These are phyloP conservation scores for Eurypyga helias DNA, from an alignment of 2,113 vertebrate genomes.

Conservation along the genomic window DNA sequence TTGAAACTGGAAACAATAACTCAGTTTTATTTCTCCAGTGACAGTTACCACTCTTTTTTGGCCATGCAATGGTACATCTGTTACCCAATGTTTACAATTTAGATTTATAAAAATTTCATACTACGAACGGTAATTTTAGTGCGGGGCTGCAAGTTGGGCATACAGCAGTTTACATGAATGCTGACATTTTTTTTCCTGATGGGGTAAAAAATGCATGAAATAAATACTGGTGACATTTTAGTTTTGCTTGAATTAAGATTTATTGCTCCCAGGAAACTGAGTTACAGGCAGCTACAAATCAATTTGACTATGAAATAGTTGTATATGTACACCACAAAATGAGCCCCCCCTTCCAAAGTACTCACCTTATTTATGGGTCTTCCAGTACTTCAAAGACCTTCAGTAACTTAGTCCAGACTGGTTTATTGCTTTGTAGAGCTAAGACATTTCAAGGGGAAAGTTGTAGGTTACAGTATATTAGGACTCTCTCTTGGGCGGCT, in stretches of 20 bases:
- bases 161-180: slow-evolving; percentile 60
- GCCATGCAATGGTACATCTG: slow-evolving; percentile 82
- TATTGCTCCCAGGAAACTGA: slow-evolving; percentile 86
- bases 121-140: slow-evolving; percentile 25
- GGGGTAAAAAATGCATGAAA: slow-evolving; percentile 70
- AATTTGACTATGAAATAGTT: slow-evolving; percentile 86
- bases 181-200: slow-evolving; percentile 53
- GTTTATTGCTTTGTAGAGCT: slow-evolving; percentile 90
- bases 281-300: slow-evolving; percentile 90
- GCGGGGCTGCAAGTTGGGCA: not conserved
- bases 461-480: slow-evolving; percentile 73
- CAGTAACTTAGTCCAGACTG: slow-evolving; percentile 91
- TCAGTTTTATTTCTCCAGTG: slow-evolving; percentile 90
- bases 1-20: slow-evolving; percentile 91
- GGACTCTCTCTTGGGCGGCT: slow-evolving; percentile 53
- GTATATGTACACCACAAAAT: slow-evolving; percentile 80
- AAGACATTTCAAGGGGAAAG: slow-evolving; percentile 82
- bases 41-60: slow-evolving; percentile 83
- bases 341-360: slow-evolving; percentile 86
- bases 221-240: slow-evolving; percentile 75
- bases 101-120: slow-evolving; percentile 70
- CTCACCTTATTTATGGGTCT: slow-evolving; percentile 94
- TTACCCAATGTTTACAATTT: slow-evolving; percentile 79
- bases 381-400: slow-evolving; percentile 91
- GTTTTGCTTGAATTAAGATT: slow-evolving; percentile 83